Conservation (phyloP, 2,797 vertebrate species). For the Falco naumanni region DNA sequence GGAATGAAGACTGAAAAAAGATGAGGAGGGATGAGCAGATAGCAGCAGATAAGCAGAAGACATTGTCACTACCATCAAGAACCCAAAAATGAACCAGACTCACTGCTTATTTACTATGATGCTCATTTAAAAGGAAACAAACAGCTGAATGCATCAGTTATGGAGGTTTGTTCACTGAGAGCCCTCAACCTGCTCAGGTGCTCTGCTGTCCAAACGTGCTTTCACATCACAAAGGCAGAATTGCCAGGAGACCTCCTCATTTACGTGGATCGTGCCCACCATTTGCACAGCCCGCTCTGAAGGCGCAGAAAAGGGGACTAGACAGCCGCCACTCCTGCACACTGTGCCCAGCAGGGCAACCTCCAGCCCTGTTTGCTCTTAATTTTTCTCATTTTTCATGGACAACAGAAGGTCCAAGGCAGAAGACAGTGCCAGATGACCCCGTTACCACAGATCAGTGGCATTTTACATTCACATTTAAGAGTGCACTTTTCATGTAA, state of each 20-base stretch:
- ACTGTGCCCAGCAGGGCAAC: background rate
- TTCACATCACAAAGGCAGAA: background rate
- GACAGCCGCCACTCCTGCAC: background rate
- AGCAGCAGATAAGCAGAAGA: background rate
- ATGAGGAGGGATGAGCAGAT: background rate
- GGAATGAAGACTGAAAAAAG: background rate
- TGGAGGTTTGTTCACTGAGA: background rate
- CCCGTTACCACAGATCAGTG: background rate
- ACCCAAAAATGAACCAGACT: background rate
- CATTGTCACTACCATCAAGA: background rate
- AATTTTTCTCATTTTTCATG: background rate
- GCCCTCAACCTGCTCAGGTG: accelerated
- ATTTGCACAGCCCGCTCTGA: background rate
- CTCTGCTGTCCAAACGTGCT: background rate
- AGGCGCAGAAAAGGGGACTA: background rate
- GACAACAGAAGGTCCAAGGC: background rate
- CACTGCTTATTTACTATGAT: background rate
- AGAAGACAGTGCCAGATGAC: background rate
- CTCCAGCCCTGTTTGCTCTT: background rate
- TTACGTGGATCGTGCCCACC: background rate
- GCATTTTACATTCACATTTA: background rate
- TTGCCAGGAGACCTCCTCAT: background rate
- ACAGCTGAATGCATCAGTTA: background rate
- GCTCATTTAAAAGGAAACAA: background rate
- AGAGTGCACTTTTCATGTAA: background rate